A percentile compares a stretch with the other conserved stretches of the same genome.
Evolutionary conservation across 92 coral and sea anemone genomes (phyloP).

Genomic region (Zoanthus sociatus): DNA sequence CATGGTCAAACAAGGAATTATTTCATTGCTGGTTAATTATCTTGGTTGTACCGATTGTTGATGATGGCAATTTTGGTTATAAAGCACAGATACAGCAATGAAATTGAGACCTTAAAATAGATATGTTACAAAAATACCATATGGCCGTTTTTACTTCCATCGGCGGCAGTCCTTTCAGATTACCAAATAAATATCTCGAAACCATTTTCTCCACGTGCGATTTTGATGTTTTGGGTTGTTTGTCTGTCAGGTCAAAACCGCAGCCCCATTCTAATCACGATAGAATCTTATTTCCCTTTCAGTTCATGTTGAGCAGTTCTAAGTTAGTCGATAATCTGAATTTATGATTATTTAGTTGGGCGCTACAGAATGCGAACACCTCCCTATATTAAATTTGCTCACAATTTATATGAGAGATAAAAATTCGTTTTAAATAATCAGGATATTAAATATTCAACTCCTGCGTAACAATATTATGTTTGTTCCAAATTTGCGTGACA

Average conservation of each 20-base stretch:
- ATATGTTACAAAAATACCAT: neutral
- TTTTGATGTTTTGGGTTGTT: slow-evolving; percentile 8
- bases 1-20: neutral
- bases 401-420: neutral
- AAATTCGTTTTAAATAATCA: too few species aligned
- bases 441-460: too few species aligned
- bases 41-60: neutral
- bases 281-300: slow-evolving; percentile 7
- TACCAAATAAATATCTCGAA: neutral
- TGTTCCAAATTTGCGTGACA: too few species aligned
- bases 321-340: slow-evolving; percentile 31
- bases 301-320: neutral
- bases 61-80: slow-evolving; percentile 11
- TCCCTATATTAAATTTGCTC: slow-evolving; percentile 5
- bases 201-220: neutral
- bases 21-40: slow-evolving; percentile 19
- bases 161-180: neutral
- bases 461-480: too few species aligned
- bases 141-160: slow-evolving; percentile 13
- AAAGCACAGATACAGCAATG: neutral
- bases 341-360: neutral
- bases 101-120: neutral
- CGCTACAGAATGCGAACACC: neutral
- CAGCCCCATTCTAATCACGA: slow-evolving; percentile 25
- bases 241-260: slow-evolving; percentile 19